Base-by-base conservation (phyloP, 2,113 vertebrate species). In the Sceloporus undulatus region DNA sequence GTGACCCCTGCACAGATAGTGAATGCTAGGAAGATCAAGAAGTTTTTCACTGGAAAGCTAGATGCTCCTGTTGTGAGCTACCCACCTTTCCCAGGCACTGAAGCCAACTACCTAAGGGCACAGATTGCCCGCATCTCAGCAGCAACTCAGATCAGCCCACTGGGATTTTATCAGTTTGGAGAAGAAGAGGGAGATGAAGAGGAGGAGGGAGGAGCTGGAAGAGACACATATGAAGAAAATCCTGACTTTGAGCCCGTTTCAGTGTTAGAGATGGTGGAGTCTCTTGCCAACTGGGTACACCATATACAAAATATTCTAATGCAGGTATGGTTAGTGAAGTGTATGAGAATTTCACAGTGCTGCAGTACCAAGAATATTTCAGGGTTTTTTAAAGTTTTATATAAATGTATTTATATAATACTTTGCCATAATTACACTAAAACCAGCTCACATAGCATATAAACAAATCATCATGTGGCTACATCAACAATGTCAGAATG, bases 71-170 rank as follows among this genome's bases (percentile, higher is more conserved):
- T 99, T 29, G 85, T 97, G 81, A 98, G 97, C 92, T 99, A 98
- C 86, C 99, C 98, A 1, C 98, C 98, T 29, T 99, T 99, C 93
- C 98, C 98, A 9, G 99, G 99, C 54, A 98, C 98, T 14, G 99
- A 99, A 93, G 94, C 96, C 88, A 98, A 98, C 93, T 99, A 99
- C 85, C 94, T 99, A 88, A 95, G 99, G 2, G 98, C 98, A 21
- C 99, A 99, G 93, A 98, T 99, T 23, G 98, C 99, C 79, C 97
- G 99, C 1, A 99, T 99, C 95, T 99, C 98, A 52, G 98, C 98
- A 2, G 97, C 97, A 16, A 98, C 99, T 1, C 98, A 99, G 0
- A 92, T 99, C 90, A 99, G 98, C 89, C 99, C 99, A 21, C 93
- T 97, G 82, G 98, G 98, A 10, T 99, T 97, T 93, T 99, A 98